These are phyloP conservation scores for Lacanobia oleracea DNA, from an alignment of 2,888 invertebrate genomes.

Conservation along the genomic window DNA sequence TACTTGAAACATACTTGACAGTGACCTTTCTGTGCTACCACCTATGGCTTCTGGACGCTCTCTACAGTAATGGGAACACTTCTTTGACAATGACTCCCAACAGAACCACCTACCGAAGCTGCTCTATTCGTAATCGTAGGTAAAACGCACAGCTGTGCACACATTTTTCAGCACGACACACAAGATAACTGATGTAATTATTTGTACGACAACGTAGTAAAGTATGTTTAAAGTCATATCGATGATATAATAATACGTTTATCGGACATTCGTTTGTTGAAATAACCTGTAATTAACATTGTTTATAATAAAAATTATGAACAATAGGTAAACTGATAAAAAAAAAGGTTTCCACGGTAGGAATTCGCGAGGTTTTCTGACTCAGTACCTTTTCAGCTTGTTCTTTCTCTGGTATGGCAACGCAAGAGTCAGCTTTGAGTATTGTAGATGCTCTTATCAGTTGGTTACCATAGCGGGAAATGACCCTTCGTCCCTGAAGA, in stretches of 20 bases:
- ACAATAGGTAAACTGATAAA: background rate
- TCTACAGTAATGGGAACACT: too few relatives aligned
- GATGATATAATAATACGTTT: constrained; percentile 4
- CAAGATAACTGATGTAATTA: constrained; percentile 20
- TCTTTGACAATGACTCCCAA: background rate
- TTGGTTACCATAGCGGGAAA: background rate
- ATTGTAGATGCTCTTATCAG: background rate
- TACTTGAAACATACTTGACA: too few relatives aligned
- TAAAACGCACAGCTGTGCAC: constrained; percentile 7
- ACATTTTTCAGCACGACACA: constrained; percentile 8
- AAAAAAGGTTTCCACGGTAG: background rate
- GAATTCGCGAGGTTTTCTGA: too few relatives aligned
- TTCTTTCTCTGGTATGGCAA: too few relatives aligned
- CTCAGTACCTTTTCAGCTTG: too few relatives aligned
- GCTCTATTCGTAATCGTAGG: too few relatives aligned
- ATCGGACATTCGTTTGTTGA: constrained; percentile 14
- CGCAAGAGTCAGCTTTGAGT: too few relatives aligned
- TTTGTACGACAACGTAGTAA: background rate
- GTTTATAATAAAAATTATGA: background rate
- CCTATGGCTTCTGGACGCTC: too few relatives aligned
- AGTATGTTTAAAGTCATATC: constrained; percentile 23
- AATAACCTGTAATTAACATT: constrained; percentile 11
- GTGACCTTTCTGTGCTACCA: too few relatives aligned
- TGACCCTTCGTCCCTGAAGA: background rate
- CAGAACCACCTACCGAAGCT: background rate